Conservation (phyloP, 2,888 invertebrate genomes). For the Macrosoma leucophasiata region DNA sequence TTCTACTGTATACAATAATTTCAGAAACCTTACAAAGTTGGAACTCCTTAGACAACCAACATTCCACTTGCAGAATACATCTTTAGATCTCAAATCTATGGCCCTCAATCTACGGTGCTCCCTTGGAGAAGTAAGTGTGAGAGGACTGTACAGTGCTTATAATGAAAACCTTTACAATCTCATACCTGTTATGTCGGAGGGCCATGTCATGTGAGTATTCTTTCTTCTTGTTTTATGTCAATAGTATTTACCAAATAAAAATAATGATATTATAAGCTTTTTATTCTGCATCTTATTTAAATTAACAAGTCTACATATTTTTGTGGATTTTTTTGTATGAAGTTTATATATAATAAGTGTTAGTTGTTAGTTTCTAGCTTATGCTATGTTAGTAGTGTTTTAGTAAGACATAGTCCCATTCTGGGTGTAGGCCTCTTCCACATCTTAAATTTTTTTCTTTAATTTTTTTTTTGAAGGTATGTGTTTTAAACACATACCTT, state of each 20-base stretch:
- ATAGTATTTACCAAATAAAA: not conserved
- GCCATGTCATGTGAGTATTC: constrained; percentile 62
- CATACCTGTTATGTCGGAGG: constrained; percentile 65
- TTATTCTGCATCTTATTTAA: not conserved
- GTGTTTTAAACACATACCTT: no score
- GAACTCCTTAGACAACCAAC: constrained; percentile 58
- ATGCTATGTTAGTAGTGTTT: no score
- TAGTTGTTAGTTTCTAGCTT: no score
- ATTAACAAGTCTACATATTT: constrained; percentile 2
- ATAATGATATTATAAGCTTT: not conserved
- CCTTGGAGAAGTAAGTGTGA: constrained; percentile 61
- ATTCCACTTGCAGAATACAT: constrained; percentile 59
- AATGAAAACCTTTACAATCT: constrained; percentile 68
- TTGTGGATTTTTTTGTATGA: constrained; percentile 3
- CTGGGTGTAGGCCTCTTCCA: no score
- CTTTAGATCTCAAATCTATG: constrained; percentile 63
- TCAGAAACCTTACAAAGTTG: constrained; percentile 56
- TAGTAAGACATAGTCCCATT: no score
- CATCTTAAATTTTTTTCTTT: no score
- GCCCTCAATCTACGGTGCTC: constrained; percentile 51
- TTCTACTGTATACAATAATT: constrained; percentile 23
- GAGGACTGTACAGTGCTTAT: constrained; percentile 63
- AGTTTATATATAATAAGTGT: no score
- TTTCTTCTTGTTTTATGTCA: constrained; percentile 4
- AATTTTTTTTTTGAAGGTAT: no score